These are phyloP conservation scores for Archilochus colubris DNA, from an alignment of 2,113 vertebrate species.

Conservation along the genomic window DNA sequence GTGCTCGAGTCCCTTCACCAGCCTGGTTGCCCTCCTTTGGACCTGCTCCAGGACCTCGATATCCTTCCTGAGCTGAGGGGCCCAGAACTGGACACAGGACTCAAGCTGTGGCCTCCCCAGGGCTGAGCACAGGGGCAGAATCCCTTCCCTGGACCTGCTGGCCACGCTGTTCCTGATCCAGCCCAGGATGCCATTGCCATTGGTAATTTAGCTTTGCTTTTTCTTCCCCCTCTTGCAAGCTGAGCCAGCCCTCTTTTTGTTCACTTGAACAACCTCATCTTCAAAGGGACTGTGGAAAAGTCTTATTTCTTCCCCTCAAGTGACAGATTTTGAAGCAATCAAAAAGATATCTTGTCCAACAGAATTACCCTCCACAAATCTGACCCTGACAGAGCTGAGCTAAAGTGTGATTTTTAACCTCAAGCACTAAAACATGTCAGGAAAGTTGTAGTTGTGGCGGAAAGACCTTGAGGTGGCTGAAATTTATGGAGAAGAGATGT, in stretches of 20 bases:
- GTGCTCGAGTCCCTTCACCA: too few relatives aligned
- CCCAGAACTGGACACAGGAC: too few relatives aligned
- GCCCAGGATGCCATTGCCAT: too few relatives aligned
- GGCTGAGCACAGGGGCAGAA: too few relatives aligned
- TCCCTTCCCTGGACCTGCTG: too few relatives aligned
- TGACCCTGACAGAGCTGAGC: slow-evolving; percentile 43
- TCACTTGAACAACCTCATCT: slow-evolving; percentile 37
- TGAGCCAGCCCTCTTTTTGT: slow-evolving; percentile 35
- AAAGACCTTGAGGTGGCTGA: slow-evolving; percentile 31
- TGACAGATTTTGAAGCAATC: slow-evolving; percentile 17
- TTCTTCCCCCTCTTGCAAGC: background rate
- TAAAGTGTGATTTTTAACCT: slow-evolving; percentile 56
- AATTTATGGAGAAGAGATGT: slow-evolving; percentile 39
- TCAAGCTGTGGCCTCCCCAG: too few relatives aligned
- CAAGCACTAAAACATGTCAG: slow-evolving; percentile 14
- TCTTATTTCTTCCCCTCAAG: background rate
- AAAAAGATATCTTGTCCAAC: background rate
- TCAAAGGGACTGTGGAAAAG: slow-evolving; percentile 40
- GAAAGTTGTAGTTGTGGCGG: background rate
- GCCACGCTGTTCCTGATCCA: too few relatives aligned
- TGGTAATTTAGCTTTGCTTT: background rate
- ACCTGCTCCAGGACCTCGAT: too few relatives aligned
- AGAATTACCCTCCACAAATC: slow-evolving; percentile 58
- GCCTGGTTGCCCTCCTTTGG: too few relatives aligned
- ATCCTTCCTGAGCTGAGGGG: too few relatives aligned